Evolutionary conservation across 2,888 invertebrate genomes (phyloP).

Genomic region (Matsumyia berberina): DNA sequence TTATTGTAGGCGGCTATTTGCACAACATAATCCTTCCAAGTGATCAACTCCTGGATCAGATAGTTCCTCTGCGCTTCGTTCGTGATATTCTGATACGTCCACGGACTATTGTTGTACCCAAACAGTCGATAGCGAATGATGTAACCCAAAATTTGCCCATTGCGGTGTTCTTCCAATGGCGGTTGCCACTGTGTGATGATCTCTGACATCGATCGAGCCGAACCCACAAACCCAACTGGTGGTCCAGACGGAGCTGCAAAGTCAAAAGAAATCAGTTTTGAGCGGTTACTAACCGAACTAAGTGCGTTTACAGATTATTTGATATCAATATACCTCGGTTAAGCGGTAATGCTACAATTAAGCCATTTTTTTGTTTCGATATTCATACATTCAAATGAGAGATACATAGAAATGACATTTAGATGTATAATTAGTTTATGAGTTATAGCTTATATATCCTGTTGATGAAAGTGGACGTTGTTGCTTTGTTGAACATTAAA

Average conservation of each 20-base stretch:
- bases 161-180: conserved; percentile 96
- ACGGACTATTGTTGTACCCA: conserved; percentile 96
- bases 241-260: conserved; percentile 96
- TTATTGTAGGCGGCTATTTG: conserved; percentile 99
- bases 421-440: conserved; percentile 71
- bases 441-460: conserved; percentile 58
- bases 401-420: conserved; percentile 76
- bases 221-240: conserved; percentile 96
- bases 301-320: conserved; percentile 27
- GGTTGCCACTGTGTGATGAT: conserved; percentile 99
- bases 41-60: conserved; percentile 95
- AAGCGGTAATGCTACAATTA: conserved; percentile 84
- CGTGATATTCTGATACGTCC: conserved; percentile 96
- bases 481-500: conserved; percentile 39
- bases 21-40: conserved; percentile 98
- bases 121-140: conserved; percentile 95
- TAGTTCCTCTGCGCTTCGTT: conserved; percentile 96
- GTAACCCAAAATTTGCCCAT: conserved; percentile 97
- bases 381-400: conserved; percentile 76
- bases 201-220: conserved; percentile 96
- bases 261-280: conserved; percentile 28
- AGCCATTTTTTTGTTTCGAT: conserved; percentile 79
- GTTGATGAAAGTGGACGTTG: conserved; percentile 37
- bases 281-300: conserved; percentile 9
- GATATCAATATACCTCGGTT: conserved; percentile 82